Evolutionary conservation across 2,113 vertebrate genomes (phyloP).

Genomic region (Prunella fulvescens): DNA sequence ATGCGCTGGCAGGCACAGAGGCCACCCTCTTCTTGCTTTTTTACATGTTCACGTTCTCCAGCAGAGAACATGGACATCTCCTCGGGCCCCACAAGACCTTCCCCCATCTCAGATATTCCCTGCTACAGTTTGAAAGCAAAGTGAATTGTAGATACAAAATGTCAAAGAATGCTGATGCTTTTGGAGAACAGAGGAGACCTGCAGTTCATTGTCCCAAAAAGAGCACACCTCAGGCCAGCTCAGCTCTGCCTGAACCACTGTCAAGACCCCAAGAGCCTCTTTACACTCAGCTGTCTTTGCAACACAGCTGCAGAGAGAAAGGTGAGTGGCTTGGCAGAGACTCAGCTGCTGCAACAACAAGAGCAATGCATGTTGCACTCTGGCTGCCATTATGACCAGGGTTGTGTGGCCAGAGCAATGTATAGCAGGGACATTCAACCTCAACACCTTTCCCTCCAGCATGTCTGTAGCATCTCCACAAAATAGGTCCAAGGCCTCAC

Average conservation of each 20-base stretch:
- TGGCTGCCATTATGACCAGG: background rate
- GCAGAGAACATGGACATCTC: background rate
- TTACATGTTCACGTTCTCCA: rapidly evolving
- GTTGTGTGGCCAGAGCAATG: background rate
- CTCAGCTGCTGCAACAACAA: background rate
- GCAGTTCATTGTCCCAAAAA: background rate
- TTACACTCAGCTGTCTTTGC: background rate
- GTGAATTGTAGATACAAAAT: background rate
- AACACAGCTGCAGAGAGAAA: background rate
- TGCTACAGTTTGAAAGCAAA: background rate
- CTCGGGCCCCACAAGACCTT: background rate
- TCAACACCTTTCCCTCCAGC: background rate
- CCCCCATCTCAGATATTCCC: background rate
- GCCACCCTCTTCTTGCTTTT: background rate
- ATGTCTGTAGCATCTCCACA: background rate
- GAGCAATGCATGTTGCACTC: rapidly evolving
- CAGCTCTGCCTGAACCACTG: background rate
- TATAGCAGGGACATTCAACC: background rate
- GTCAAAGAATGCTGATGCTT: background rate
- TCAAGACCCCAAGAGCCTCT: background rate
- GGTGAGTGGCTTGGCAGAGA: background rate
- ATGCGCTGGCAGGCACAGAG: background rate
- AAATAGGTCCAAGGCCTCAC: background rate
- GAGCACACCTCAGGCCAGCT: background rate
- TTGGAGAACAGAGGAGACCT: background rate